Base-by-base conservation (phyloP, 1,140 invertebrate genomes). In the Coenobita brevimanus region DNA sequence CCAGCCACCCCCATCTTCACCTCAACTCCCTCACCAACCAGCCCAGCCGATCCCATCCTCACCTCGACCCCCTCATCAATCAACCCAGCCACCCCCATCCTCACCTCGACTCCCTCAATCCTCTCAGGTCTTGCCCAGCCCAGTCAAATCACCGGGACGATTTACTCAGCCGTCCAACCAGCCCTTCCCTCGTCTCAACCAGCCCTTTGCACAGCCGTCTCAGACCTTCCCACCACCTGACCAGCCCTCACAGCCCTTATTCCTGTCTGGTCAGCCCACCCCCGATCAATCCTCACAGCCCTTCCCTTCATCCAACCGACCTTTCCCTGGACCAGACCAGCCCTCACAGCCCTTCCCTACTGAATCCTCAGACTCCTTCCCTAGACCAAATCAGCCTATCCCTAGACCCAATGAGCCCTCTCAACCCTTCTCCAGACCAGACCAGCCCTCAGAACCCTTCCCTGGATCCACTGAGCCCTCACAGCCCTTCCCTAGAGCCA, bases 201-300 rank as follows among this genome's bases (percentile, higher is more conserved):
- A 75, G 71, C 71, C n/a, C n/a, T 15, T 75, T 27, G 24, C 24
- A 10, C 50, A 54, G 50, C 64, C 64, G 64, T n/a, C n/a, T n/a
- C n/a, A n/a, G 27, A 10, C 21, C 8, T 33, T 24, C 64, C 21
- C 13, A 21, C 64, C 27, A 10, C 8, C 64, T 24, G n/a, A 15
- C 21, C 43, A 24, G 33, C 50, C 50, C 27, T 8, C 50, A 0
- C 78, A 60, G 33, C 13, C 46, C n/a, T 62, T 60, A 46, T 21
- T n/a, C 50, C 73, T 41, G 4, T 24, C 3, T 41, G 41, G 50
- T 2, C 76, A 79, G 60, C 62, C 80, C 30, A 27, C 73, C 10
- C 69, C 69, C 43, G 43, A 83, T 15, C 67, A 46, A 67, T 60
- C 79, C 60, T 67, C 46, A 46, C 79, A 64, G 36, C 2, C 79